These are phyloP conservation scores for Lepidurus couesii DNA, from an alignment of 1,140 invertebrate species.

Conservation along the genomic window DNA sequence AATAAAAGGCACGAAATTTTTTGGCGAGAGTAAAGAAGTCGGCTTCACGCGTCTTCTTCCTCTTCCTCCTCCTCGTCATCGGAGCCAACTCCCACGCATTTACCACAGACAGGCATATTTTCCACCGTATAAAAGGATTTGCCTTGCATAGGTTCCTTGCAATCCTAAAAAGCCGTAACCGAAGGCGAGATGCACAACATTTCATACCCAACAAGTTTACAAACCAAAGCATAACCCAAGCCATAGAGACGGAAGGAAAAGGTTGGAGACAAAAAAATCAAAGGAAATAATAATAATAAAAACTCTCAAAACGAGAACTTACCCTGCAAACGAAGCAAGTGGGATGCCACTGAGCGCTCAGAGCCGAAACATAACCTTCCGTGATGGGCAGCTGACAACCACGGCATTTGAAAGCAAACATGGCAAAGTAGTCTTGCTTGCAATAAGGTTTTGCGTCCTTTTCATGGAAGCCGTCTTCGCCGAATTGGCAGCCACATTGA, in stretches of 20 bases:
- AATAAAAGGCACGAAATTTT: conserved; percentile 22
- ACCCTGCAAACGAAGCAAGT: conserved; percentile 99
- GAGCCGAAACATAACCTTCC: conserved; percentile 97
- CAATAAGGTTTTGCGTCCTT: conserved; percentile 91
- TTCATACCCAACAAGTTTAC: neutral
- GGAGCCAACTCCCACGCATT: conserved; percentile 68
- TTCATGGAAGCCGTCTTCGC: conserved; percentile 94
- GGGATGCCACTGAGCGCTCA: conserved; percentile 98
- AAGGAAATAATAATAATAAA: conserved; percentile 24
- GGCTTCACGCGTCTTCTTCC: conserved; percentile 54
- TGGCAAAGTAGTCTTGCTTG: conserved; percentile 91
- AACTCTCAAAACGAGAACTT: conserved; percentile 47
- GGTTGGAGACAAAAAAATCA: neutral
- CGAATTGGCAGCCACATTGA: conserved; percentile 93
- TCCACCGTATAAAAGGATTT: conserved; percentile 94
- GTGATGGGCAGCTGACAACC: conserved; percentile 94
- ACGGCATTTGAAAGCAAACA: conserved; percentile 98
- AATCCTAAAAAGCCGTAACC: conserved; percentile 62
- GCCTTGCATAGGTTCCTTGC: conserved; percentile 80
- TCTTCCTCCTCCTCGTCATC: conserved; percentile 50
- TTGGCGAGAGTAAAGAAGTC: neutral
- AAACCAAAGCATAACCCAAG: conserved; percentile 23
- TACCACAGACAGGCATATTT: conserved; percentile 69
- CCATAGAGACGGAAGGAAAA: conserved; percentile 16
- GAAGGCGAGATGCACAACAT: neutral